Evolutionary conservation across 2,888 invertebrate genomes (phyloP), one percentile per base, ranked within the genome.

Genomic region (Galerucella calmariensis): DNA sequence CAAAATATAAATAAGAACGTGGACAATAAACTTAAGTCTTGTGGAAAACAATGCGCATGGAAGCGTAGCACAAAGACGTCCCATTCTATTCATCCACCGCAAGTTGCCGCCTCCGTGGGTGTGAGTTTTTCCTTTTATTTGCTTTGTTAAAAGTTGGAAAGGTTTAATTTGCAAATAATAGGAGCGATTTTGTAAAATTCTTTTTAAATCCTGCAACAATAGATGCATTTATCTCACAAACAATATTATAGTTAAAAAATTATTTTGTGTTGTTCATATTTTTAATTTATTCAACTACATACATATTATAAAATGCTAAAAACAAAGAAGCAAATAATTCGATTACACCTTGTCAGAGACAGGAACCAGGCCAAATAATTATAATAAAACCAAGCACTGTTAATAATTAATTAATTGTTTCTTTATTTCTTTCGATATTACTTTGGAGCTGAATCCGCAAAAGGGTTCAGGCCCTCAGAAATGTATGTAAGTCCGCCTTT

Each of bases 1-100:
- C 78, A 77, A 82, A 82, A 82, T 82, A 82, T 82, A 82, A 83
- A 82, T 80, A 82, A 82, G 79, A 81, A 76, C 81, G 81, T 80
- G 82, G 75, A 79, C 81, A 81, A 82, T 82, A 83, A 83, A 82
- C 77, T 77, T 81, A 35, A 24, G 24, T 69, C 61, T 62, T 74
- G 69, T 72, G 78, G 75, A 75, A 79, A 82, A 83, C 83, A 83
- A 83, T 83, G 82, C 79, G 78, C 80, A 78, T 78, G 75, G 81
- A 76, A 78, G 79, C 73, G 69, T 66, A 72, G 76, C 73, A 68
- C 67, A 78, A 44, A 69, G 73, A 66, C 65, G 78, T 77, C 71
- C 75, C 68, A 77, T 77, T 77, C 78, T 77, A 68, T 74, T 75
- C 75, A 66, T 69, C 58, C 63, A 35, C 59, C n/a, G 58, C 48